Percentiles rank a stretch among this genome's conserved stretches.
Evolutionary conservation across 2,113 vertebrate species (phyloP).

Genomic region (Tringa solitaria): DNA sequence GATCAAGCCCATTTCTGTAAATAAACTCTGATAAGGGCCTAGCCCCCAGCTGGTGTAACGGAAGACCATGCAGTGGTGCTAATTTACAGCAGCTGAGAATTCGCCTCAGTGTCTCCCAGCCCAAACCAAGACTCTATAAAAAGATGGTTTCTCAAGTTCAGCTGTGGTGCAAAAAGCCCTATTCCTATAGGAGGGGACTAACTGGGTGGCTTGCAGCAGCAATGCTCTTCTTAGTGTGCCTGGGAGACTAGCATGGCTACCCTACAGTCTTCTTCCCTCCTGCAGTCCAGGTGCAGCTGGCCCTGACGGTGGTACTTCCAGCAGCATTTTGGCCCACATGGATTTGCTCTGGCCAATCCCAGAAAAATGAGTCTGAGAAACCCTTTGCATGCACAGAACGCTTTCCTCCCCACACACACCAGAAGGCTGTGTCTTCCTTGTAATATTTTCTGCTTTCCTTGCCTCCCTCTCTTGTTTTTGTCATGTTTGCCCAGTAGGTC

Average conservation of each 20-base stretch:
- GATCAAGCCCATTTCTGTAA: neutral
- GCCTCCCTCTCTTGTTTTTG: neutral
- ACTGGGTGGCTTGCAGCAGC: neutral
- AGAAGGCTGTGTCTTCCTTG: neutral
- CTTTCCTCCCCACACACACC: neutral
- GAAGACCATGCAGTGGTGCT: constrained; percentile 29
- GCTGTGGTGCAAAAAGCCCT: neutral
- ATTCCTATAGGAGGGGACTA: neutral
- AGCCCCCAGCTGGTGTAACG: constrained; percentile 31
- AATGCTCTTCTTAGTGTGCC: neutral
- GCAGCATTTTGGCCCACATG: neutral
- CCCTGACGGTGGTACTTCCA: neutral
- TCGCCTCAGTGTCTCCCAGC: neutral
- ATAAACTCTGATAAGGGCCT: constrained; percentile 11
- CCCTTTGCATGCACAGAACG: neutral
- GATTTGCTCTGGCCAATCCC: neutral
- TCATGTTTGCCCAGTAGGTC: neutral
- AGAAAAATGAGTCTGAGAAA: neutral
- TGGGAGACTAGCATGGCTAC: neutral
- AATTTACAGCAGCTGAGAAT: constrained; percentile 66
- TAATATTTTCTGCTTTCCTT: neutral
- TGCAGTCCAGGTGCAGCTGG: neutral
- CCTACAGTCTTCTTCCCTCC: neutral
- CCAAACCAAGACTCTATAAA: constrained; percentile 45
- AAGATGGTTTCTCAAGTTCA: constrained; percentile 43